Percentiles rank a stretch among this genome's conserved stretches.
These are phyloP conservation scores for Adineta ricciae DNA, from an alignment of 2,888 invertebrate genomes.

Conservation along the genomic window DNA sequence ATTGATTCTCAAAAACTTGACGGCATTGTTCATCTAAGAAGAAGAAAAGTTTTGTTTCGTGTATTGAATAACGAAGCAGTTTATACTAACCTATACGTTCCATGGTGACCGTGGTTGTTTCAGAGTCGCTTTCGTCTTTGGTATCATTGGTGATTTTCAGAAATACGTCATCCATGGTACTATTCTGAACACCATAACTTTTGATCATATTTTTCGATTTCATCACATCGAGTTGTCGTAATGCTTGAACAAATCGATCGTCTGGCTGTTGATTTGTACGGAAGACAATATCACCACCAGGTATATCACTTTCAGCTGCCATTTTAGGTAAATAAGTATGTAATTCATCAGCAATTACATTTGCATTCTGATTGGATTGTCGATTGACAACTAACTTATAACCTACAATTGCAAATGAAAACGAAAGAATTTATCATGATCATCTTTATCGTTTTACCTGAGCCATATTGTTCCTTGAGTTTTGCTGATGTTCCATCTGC, in stretches of 20 bases:
- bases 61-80: too few relatives aligned
- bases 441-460: background rate
- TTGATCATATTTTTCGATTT: background rate
- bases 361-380: background rate
- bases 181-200: background rate
- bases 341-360: background rate
- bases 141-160: background rate
- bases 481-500: background rate
- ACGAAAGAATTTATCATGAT: background rate
- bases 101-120: background rate
- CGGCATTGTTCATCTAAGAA: background rate
- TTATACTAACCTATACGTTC: background rate
- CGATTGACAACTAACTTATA: background rate
- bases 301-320: background rate
- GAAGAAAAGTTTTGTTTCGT: background rate
- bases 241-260: background rate
- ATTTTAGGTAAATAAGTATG: background rate
- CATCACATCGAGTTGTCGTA: background rate
- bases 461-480: background rate
- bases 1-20: background rate
- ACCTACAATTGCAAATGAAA: background rate
- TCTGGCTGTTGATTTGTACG: slow-evolving; percentile 7
- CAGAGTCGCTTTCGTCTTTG: background rate
- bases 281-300: background rate
- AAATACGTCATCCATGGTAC: slow-evolving; percentile 16